These are phyloP conservation scores for Mirza zaza DNA, from an alignment of 2,113 vertebrate genomes.

Conservation along the genomic window DNA sequence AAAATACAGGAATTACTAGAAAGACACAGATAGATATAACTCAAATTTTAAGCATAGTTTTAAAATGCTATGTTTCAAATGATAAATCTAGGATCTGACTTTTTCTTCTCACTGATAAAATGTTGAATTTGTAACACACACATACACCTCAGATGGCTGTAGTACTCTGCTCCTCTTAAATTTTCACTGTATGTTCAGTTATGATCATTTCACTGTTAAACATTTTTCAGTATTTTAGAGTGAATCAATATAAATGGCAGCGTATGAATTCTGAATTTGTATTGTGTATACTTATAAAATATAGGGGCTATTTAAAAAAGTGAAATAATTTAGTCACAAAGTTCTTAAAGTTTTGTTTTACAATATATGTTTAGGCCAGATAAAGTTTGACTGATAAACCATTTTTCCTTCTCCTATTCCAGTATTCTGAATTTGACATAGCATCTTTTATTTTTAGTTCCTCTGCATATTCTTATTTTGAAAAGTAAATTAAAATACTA, in stretches of 20 bases:
- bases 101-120: not conserved
- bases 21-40: not conserved
- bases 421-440: constrained; percentile 43
- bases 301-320: constrained; percentile 36
- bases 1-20: constrained; percentile 26
- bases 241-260: not conserved
- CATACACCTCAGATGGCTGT: not conserved
- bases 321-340: constrained; percentile 31
- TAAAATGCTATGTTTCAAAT: constrained; percentile 4
- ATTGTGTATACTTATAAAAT: constrained; percentile 23
- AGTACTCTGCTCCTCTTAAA: not conserved
- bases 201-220: constrained; percentile 52
- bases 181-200: not conserved
- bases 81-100: not conserved
- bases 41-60: constrained; percentile 30
- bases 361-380: constrained; percentile 39
- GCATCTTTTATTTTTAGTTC: constrained; percentile 42
- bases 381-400: constrained; percentile 44
- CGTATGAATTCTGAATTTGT: not conserved
- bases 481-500: constrained; percentile 49
- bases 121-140: not conserved
- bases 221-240: constrained; percentile 2
- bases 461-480: constrained; percentile 49
- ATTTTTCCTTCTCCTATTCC: constrained; percentile 41
- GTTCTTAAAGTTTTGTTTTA: constrained; percentile 59